Evolutionary conservation across 2,797 vertebrate genomes (phyloP).

Genomic region (Odontamblyopus rebecca): DNA sequence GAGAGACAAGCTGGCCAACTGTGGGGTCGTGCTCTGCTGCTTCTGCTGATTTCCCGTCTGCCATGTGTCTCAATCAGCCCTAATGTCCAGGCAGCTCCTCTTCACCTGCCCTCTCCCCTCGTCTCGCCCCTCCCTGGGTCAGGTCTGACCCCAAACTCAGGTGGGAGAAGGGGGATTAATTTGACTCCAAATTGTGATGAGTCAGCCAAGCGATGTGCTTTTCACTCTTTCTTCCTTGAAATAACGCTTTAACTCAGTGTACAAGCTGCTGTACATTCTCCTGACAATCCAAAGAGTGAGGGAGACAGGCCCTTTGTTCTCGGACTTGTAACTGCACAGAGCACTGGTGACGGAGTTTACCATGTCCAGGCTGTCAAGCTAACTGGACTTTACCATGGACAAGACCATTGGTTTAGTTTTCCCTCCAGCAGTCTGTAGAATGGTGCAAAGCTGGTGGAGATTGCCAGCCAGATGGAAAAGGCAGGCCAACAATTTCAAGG

Average conservation of each 20-base stretch:
- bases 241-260: constrained; percentile 62
- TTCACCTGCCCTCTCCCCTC: constrained; percentile 34
- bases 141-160: constrained; percentile 40
- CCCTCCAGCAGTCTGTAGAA: constrained; percentile 30
- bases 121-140: constrained; percentile 11
- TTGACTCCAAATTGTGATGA: constrained; percentile 74
- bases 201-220: constrained; percentile 72
- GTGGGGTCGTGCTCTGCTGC: constrained; percentile 74
- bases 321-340: constrained; percentile 59
- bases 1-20: constrained; percentile 75
- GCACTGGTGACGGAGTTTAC: constrained; percentile 58
- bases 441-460: neutral
- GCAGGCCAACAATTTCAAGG: neutral
- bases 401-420: constrained; percentile 46
- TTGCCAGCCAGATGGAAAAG: neutral
- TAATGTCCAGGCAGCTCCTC: constrained; percentile 52
- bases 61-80: constrained; percentile 76
- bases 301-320: constrained; percentile 64
- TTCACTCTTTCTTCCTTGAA: constrained; percentile 48
- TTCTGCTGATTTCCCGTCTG: constrained; percentile 61
- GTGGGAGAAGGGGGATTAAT: constrained; percentile 53
- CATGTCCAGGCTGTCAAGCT: constrained; percentile 61
- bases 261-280: constrained; percentile 66
- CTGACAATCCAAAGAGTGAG: constrained; percentile 66
- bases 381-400: constrained; percentile 61